phyloP scores from a whole-genome alignment of 2,113 vertebrate species.

The Cettia cetti region DNA sequence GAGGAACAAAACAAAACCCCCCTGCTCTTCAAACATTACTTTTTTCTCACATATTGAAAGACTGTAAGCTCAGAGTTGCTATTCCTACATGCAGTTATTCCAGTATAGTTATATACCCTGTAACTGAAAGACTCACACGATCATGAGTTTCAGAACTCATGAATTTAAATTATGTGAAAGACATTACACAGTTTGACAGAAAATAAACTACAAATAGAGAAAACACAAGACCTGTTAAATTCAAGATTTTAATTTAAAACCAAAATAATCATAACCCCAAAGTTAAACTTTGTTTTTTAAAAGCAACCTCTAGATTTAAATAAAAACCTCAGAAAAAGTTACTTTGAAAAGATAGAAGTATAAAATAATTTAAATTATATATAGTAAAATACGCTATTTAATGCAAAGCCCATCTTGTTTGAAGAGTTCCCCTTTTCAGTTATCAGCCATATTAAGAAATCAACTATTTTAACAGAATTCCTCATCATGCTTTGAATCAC shows the following conservation, averaged over 20 bases:
- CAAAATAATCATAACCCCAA: not conserved
- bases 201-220: not conserved
- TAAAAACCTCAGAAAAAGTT: not conserved
- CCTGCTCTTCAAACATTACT: not conserved
- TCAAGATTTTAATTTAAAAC: not conserved
- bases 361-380: not conserved
- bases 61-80: not conserved
- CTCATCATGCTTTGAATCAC: not conserved
- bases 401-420: not conserved
- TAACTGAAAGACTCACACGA: not conserved
- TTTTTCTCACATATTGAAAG: not conserved
- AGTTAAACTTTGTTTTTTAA: not conserved
- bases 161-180: not conserved
- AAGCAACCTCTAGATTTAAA: not conserved
- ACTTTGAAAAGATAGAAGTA: not conserved
- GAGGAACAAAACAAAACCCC: not conserved
- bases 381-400: not conserved
- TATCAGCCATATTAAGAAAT: not conserved
- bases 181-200: not conserved
- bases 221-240: not conserved
- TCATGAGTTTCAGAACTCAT: not conserved
- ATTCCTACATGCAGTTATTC: not conserved
- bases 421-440: not conserved
- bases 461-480: not conserved
- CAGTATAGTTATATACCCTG: not conserved